These are phyloP conservation scores for Harpalus rufipes DNA, from an alignment of 2,888 invertebrate species.

Conservation along the genomic window DNA sequence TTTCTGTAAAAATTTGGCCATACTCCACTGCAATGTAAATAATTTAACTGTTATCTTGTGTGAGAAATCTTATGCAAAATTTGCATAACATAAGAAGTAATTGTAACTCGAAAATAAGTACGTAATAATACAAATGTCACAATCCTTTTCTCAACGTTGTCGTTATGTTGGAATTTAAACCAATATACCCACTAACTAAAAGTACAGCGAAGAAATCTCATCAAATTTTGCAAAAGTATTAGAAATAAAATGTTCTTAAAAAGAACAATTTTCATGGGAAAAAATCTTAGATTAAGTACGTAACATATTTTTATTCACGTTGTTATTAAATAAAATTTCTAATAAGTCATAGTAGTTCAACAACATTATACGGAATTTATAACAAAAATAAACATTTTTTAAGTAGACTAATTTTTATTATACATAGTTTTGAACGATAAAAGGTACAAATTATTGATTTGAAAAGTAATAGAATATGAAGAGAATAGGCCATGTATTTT, in stretches of 20 bases:
- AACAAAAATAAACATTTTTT: no score
- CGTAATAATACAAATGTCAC: background rate
- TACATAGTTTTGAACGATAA: no score
- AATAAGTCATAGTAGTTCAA: no score
- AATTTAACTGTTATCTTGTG: background rate
- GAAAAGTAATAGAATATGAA: no score
- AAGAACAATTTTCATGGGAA: background rate
- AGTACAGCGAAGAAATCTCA: background rate
- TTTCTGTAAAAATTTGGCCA: no score
- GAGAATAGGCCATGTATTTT: no score
- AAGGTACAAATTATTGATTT: no score
- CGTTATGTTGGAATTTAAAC: background rate
- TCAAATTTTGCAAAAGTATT: background rate
- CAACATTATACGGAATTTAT: no score
- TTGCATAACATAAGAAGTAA: no score
- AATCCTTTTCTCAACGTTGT: background rate
- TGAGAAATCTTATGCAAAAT: background rate
- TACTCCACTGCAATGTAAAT: background rate
- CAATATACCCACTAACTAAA: background rate
- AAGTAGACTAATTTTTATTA: no score
- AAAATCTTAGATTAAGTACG: constrained; percentile 9
- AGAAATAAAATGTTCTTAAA: background rate
- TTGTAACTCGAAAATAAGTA: background rate
- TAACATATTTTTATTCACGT: constrained; percentile 5
- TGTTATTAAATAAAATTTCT: background rate